These are phyloP conservation scores for Villa cingulata DNA, from an alignment of 2,888 invertebrate species.

Conservation along the genomic window DNA sequence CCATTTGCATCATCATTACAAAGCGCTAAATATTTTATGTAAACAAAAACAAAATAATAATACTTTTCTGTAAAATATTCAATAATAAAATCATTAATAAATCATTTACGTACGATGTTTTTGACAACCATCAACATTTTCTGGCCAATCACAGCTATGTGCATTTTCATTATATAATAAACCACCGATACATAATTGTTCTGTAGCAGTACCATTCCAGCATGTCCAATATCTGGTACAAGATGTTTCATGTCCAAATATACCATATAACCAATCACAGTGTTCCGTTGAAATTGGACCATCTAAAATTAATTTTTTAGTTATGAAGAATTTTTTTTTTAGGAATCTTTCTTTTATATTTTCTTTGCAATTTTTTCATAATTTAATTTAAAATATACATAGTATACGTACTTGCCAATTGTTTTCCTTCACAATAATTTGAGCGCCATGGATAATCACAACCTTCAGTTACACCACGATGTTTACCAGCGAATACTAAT, in stretches of 20 bases:
- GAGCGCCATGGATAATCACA: constrained; percentile 85
- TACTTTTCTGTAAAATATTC: too few relatives aligned
- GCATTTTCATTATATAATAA: constrained; percentile 80
- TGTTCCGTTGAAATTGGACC: constrained; percentile 72
- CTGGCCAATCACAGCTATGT: constrained; percentile 88
- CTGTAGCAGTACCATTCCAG: constrained; percentile 87
- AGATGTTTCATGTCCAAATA: constrained; percentile 86
- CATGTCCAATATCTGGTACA: constrained; percentile 91
- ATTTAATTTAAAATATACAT: not conserved
- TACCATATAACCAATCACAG: constrained; percentile 86
- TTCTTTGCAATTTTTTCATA: not conserved
- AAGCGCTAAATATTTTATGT: constrained; percentile 44
- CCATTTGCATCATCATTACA: constrained; percentile 86
- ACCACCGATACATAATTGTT: constrained; percentile 83
- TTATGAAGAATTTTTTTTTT: too few relatives aligned
- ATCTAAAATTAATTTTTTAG: constrained; percentile 44
- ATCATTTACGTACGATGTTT: constrained; percentile 68
- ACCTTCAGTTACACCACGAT: constrained; percentile 75
- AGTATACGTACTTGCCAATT: constrained; percentile 50
- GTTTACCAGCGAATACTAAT: constrained; percentile 76
- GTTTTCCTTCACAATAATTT: constrained; percentile 73
- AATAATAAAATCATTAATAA: too few relatives aligned
- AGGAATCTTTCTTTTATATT: too few relatives aligned
- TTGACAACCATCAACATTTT: constrained; percentile 84
- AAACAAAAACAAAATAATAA: too few relatives aligned